These are phyloP conservation scores for Spilogale gracilis DNA, from an alignment of 2,113 vertebrate species.

Conservation along the genomic window DNA sequence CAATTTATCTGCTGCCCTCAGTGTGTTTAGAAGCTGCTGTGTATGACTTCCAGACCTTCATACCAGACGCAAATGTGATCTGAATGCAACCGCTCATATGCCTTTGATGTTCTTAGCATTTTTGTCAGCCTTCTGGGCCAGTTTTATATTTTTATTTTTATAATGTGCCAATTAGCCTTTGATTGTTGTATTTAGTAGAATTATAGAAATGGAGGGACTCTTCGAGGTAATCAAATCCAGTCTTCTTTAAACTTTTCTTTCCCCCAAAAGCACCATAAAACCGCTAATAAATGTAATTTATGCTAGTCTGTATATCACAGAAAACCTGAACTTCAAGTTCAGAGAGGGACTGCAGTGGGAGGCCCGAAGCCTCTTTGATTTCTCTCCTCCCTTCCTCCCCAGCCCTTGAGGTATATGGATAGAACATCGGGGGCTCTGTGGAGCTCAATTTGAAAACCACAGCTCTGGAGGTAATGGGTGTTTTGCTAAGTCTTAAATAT, in stretches of 20 bases:
- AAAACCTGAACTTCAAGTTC: conserved; percentile 21
- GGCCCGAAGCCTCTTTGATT: not conserved
- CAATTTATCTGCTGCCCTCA: not conserved
- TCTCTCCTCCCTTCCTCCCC: not conserved
- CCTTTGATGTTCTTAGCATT: not conserved
- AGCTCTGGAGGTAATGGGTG: not conserved
- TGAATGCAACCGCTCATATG: not conserved
- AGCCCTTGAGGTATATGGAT: not conserved
- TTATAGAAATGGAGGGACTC: conserved; percentile 4
- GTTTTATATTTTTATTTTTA: conserved; percentile 53
- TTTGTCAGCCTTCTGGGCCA: not conserved
- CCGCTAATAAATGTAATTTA: conserved; percentile 35
- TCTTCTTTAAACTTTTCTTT: conserved; percentile 38
- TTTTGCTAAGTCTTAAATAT: conserved; percentile 46
- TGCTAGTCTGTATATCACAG: not conserved
- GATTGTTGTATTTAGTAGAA: not conserved
- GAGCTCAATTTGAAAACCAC: conserved; percentile 10
- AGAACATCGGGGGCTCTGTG: not conserved
- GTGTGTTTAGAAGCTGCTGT: not conserved
- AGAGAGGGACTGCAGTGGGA: not conserved
- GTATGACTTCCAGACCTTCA: not conserved
- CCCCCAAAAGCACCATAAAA: not conserved
- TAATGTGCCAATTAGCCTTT: not conserved
- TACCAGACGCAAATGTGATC: not conserved
- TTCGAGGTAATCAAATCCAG: not conserved